Conservation (phyloP, 2,888 invertebrate genomes). For the Dorcus hopei region DNA sequence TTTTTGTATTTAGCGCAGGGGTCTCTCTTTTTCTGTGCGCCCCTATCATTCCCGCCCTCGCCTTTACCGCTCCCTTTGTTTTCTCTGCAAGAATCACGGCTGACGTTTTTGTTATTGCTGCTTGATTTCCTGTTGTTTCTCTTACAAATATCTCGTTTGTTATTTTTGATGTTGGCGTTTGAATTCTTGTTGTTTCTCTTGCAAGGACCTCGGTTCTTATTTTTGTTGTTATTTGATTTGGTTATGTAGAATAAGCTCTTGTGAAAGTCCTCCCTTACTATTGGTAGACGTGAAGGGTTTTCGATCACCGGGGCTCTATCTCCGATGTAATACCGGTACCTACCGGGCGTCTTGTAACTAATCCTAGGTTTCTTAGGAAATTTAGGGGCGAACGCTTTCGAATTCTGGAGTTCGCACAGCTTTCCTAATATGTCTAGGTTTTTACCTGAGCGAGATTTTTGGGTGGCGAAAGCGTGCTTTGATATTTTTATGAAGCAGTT, state of each 20-base stretch:
- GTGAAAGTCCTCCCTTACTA: too few species aligned
- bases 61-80: neutral
- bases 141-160: neutral
- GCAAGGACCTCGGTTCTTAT: neutral
- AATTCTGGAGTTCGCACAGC: too few species aligned
- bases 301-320: neutral
- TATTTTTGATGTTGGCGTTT: conserved; percentile 1
- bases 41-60: neutral
- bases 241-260: too few species aligned
- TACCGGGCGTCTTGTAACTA: conserved; percentile 2
- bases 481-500: too few species aligned
- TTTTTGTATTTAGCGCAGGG: conserved; percentile 4
- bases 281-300: too few species aligned
- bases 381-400: too few species aligned
- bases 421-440: too few species aligned
- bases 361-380: neutral
- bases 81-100: conserved; percentile 1
- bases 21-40: neutral
- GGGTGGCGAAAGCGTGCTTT: too few species aligned
- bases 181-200: neutral
- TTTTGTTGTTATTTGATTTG: neutral
- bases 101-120: conserved; percentile 5
- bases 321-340: conserved; percentile 4
- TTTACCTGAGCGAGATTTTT: too few species aligned
- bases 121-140: neutral